phyloP scores from a whole-genome alignment of 64 coral and sea anemone genomes.

The Pocillopora damicornis region DNA sequence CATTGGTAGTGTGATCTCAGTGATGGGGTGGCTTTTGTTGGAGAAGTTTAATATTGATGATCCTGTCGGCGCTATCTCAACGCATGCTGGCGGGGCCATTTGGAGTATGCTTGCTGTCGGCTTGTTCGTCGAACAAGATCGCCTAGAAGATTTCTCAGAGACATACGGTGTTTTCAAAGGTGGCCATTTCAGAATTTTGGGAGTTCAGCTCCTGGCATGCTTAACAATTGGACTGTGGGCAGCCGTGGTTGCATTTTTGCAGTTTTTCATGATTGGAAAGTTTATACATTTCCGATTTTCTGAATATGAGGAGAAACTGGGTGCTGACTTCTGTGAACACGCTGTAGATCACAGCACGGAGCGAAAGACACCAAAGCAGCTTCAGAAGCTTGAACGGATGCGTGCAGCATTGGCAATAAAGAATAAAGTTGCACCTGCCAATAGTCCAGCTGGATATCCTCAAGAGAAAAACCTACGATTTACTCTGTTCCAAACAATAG shows the following conservation, averaged over 20 bases:
- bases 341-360: slow-evolving; percentile 60
- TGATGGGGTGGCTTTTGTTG: slow-evolving; percentile 62
- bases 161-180: slow-evolving; percentile 81
- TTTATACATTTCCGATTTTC: slow-evolving; percentile 73
- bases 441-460: neutral
- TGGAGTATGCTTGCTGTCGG: slow-evolving; percentile 88
- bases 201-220: slow-evolving; percentile 60
- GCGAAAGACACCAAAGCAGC: neutral
- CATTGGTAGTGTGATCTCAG: slow-evolving; percentile 63
- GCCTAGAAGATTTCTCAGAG: slow-evolving; percentile 62
- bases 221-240: slow-evolving; percentile 57
- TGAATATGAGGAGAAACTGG: slow-evolving; percentile 49
- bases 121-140: slow-evolving; percentile 72
- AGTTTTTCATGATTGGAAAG: slow-evolving; percentile 56
- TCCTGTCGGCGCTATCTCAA: slow-evolving; percentile 67
- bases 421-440: slow-evolving; percentile 3
- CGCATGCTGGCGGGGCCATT: slow-evolving; percentile 59
- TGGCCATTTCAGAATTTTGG: slow-evolving; percentile 54
- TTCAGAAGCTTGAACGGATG: neutral
- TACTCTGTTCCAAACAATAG: neutral
- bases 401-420: neutral
- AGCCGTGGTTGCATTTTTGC: slow-evolving; percentile 45
- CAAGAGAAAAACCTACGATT: neutral
- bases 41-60: slow-evolving; percentile 74
- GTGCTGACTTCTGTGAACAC: slow-evolving; percentile 63